Base-by-base conservation (phyloP, 2,797 vertebrate genomes). In the Semaprochilodus insignis region DNA sequence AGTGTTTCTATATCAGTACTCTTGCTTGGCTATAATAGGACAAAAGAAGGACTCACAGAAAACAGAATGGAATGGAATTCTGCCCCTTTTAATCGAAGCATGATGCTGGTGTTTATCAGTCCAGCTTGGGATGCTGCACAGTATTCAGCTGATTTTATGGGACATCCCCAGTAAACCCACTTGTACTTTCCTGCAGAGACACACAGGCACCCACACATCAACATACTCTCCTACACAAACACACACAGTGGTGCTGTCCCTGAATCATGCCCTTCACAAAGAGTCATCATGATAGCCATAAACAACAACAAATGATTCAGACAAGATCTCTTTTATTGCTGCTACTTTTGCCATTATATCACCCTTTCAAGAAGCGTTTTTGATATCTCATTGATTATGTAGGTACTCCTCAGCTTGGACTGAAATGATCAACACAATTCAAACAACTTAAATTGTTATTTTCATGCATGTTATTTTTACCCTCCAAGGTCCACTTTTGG, bases 131-230 rank as follows among this genome's bases (percentile, higher is more conserved):
- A 27, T 36, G 10, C 16, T 34, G 4, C 36, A 14, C 34, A 51
- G 23, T 5, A 21, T 16, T 1, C 44, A n/a, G 14, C 65, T 52
- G 3, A 25, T 70, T 76, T 44, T 27, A 55, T 84, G 92, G 93
- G 92, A 65, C 88, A 87, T 83, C 90, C 94, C 93, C 93, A 59
- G 2, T n/a, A 74, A 85, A 78, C 60, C 21, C 60, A 77, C 59
- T 14, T 80, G 31, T 78, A 77, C 88, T 93, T 85, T 90, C 87
- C 83, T 90, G 86, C 86, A 89, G 75, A 81, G 77, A 66, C 57
- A 82, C 17, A 76, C 19, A 77, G n/a, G 57, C 57, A 72, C 77
- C 69, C 59, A 77, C 83, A 71, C 81, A 76, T 14, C 5, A 36
- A 44, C 80, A 75, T 10, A 23, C 78, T 69, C 77, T 79, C 81